phyloP scores from a whole-genome alignment of 2,888 invertebrate species.

The Tupiocoris notatus region DNA sequence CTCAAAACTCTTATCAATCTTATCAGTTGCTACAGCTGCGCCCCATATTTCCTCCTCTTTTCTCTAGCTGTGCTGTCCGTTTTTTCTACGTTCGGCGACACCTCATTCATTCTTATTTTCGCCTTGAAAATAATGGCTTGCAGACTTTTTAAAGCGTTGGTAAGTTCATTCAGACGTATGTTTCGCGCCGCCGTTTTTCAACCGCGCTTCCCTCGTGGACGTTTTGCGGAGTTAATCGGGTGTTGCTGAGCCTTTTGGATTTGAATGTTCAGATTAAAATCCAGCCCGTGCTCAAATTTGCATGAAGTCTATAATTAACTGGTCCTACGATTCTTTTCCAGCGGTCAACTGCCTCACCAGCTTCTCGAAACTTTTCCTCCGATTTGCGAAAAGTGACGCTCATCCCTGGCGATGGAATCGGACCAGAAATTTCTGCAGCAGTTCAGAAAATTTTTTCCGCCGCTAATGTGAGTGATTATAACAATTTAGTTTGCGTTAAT shows the following conservation, averaged over 20 bases:
- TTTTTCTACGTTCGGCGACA: not conserved
- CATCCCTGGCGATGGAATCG: conserved; percentile 99
- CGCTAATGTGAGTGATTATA: conserved; percentile 69
- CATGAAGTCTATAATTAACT: not conserved
- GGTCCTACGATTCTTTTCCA: not conserved
- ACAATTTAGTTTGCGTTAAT: no score
- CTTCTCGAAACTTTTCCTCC: conserved; percentile 14
- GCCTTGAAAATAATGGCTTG: conserved; percentile 22
- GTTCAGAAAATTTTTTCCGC: conserved; percentile 96
- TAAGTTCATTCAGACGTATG: no score
- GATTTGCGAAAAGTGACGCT: conserved; percentile 72
- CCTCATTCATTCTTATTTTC: not conserved
- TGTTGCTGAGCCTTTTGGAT: not conserved
- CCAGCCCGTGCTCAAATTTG: not conserved
- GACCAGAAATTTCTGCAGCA: conserved; percentile 96
- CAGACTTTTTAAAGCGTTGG: conserved; percentile 32
- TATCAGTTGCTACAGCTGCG: not conserved
- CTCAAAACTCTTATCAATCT: not conserved
- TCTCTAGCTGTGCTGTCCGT: conserved; percentile 9
- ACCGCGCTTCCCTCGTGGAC: no score
- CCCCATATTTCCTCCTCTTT: conserved; percentile 7
- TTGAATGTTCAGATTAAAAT: not conserved
- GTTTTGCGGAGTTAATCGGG: no score
- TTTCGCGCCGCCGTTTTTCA: no score
- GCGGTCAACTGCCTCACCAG: conserved; percentile 9